Conservation (phyloP, 2,888 invertebrate species). For the Drosophila borborema region DNA sequence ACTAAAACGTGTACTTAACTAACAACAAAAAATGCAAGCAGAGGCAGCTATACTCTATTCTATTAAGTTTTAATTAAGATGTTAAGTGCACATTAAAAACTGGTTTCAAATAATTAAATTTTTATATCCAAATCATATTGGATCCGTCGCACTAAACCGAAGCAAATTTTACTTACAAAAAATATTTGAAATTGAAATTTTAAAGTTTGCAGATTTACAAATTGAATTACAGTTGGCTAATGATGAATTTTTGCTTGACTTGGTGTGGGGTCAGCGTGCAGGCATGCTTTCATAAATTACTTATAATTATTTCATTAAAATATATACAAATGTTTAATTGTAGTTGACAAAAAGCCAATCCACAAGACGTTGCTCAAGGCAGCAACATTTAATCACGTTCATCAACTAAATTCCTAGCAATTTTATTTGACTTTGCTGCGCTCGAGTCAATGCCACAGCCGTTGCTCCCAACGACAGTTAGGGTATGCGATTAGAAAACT, state of each 20-base stretch:
- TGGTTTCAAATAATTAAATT: background rate
- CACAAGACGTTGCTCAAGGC: slow-evolving; percentile 5
- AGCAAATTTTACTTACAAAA: background rate
- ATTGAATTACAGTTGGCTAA: background rate
- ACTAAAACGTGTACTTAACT: slow-evolving; percentile 78
- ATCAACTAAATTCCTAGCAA: background rate
- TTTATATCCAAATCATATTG: background rate
- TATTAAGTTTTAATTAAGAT: slow-evolving; percentile 13
- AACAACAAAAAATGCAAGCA: slow-evolving; percentile 18
- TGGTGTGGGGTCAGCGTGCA: background rate
- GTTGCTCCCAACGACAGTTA: slow-evolving; percentile 8
- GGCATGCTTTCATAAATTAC: background rate
- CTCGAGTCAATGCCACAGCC: background rate
- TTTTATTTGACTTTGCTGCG: background rate
- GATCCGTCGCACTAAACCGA: background rate
- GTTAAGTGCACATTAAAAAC: slow-evolving; percentile 6
- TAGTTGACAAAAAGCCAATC: background rate
- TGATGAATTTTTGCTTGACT: too few relatives aligned
- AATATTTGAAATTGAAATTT: background rate
- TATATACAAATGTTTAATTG: background rate
- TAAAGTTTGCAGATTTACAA: background rate
- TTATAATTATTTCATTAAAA: slow-evolving; percentile 1
- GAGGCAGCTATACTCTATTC: slow-evolving; percentile 36
- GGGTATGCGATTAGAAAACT: slow-evolving; percentile 64
- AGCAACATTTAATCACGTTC: background rate